These are phyloP conservation scores for Macrotrachela quadricornifera DNA, from an alignment of 1,140 invertebrate genomes.

Conservation along the genomic window DNA sequence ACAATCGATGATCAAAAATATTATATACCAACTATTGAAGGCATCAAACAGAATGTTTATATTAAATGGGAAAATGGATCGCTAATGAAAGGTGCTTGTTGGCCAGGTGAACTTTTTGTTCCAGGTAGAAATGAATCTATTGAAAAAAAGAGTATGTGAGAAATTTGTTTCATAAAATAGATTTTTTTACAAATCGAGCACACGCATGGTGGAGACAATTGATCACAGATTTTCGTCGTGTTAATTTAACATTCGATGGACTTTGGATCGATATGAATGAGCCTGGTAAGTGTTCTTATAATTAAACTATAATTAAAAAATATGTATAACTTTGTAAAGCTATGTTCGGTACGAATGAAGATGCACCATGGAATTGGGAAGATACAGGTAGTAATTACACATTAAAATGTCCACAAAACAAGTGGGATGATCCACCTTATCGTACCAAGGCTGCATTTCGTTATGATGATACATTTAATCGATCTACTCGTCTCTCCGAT, in stretches of 20 bases:
- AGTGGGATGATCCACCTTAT: neutral
- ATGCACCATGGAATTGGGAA: conserved; percentile 8
- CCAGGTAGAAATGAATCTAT: too few species aligned
- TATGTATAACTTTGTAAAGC: neutral
- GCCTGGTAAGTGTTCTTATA: conserved; percentile 32
- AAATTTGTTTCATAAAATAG: conserved; percentile 16
- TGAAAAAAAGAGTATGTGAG: too few species aligned
- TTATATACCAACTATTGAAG: conserved; percentile 17
- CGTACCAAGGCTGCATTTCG: too few species aligned
- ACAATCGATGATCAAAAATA: neutral
- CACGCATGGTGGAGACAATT: conserved; percentile 50
- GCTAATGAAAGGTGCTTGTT: too few species aligned
- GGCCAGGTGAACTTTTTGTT: too few species aligned
- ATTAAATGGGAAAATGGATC: conserved; percentile 25
- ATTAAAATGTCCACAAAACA: neutral
- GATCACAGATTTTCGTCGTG: conserved; percentile 42
- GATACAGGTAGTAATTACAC: too few species aligned
- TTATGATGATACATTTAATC: too few species aligned
- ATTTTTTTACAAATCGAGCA: conserved; percentile 57
- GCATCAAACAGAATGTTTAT: conserved; percentile 44
- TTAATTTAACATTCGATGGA: conserved; percentile 45
- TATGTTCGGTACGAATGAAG: conserved; percentile 8
- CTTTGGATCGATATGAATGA: conserved; percentile 49
- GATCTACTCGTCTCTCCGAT: neutral
- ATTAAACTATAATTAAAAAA: neutral